phyloP scores from a whole-genome alignment of 2,797 vertebrate species.

The Pseudochirops cupreus region DNA sequence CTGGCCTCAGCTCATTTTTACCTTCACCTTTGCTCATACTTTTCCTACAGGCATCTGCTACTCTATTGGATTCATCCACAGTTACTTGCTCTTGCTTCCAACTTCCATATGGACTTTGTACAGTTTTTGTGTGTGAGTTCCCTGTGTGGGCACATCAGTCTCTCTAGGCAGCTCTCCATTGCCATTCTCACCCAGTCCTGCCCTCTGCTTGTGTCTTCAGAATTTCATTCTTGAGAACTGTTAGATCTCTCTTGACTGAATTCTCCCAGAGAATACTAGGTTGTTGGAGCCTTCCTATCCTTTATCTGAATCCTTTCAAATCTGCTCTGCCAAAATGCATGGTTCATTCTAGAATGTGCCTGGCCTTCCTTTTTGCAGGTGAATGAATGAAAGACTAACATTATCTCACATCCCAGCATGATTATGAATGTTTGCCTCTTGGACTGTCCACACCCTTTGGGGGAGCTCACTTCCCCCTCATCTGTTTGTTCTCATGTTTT shows the following conservation, averaged over 20 bases:
- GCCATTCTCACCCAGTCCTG: neutral
- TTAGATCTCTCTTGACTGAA: neutral
- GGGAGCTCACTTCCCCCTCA: neutral
- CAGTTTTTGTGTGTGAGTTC: neutral
- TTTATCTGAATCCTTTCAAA: neutral
- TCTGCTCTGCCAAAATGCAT: neutral
- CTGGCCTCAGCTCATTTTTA: neutral
- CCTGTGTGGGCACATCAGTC: neutral
- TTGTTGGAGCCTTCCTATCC: neutral
- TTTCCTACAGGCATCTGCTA: rapidly evolving
- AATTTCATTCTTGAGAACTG: neutral
- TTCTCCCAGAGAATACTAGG: neutral
- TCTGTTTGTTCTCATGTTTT: neutral
- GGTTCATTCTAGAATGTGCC: no score
- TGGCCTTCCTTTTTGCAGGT: neutral
- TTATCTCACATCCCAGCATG: neutral
- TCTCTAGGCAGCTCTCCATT: neutral
- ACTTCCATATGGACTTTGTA: neutral
- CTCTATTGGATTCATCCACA: neutral
- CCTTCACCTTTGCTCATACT: neutral
- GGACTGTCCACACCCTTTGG: neutral
- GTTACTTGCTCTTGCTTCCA: neutral
- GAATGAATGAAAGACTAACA: neutral
- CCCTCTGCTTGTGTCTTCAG: neutral
- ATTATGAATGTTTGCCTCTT: neutral